These are phyloP conservation scores for Stenchaetothrips biformis DNA, from an alignment of 2,888 invertebrate species.

Conservation along the genomic window DNA sequence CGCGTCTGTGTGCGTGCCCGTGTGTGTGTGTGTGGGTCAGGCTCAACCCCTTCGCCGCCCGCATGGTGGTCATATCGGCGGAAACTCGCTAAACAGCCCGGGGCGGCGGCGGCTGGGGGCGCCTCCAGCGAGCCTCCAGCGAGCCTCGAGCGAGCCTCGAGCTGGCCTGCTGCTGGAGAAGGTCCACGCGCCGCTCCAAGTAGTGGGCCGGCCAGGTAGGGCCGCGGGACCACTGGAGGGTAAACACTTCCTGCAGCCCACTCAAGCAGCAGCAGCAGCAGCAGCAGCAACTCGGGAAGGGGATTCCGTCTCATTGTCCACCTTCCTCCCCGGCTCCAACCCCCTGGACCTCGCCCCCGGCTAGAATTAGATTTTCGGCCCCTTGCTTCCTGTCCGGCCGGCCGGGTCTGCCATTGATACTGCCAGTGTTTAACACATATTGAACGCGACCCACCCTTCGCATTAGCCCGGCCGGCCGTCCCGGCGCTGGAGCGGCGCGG, in stretches of 20 bases:
- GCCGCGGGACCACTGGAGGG: conserved; percentile 7
- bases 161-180: no score
- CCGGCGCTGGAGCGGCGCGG: no score
- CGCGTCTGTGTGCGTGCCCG: background rate
- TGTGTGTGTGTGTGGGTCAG: background rate
- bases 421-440: background rate
- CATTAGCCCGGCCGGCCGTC: background rate
- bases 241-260: background rate
- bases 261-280: background rate
- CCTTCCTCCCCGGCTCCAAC: background rate
- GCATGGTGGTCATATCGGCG: conserved; percentile 11
- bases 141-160: background rate
- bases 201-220: conserved; percentile 1
- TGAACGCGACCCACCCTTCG: background rate
- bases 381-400: background rate
- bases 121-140: no score
- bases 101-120: background rate
- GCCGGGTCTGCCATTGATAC: background rate
- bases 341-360: conserved; percentile 9
- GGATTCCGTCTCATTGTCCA: conserved; percentile 12
- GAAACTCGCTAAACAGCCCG: conserved; percentile 13
- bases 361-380: conserved; percentile 21
- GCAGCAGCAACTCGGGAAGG: no score
- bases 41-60: background rate
- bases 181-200: background rate